Base-by-base conservation (phyloP, 2,888 invertebrate species). In the Eulithis prunata region DNA sequence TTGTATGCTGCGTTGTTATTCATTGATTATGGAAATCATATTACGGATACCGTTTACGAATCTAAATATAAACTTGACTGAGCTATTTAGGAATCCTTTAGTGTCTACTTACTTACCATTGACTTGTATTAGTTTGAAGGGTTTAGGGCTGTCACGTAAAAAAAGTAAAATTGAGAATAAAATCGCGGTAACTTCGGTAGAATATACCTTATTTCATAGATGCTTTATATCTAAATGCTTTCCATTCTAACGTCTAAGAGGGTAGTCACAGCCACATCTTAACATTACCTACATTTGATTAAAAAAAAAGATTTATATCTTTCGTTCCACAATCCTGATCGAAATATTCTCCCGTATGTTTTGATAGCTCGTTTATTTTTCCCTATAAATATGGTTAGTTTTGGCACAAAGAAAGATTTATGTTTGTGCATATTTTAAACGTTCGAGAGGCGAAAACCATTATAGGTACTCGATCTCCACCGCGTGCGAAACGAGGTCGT, bases 351-450 rank as follows among this genome's bases (percentile, higher is more conserved):
- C 12, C 51, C 65, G 69, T 73, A 51, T 72, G 69, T 73, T 72
- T 73, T 68, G 66, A 67, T 7, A 32, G 43, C 54, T 53, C 64
- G 62, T 60, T 65, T 66, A 70, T 69, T 73, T 72, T 68, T 64
- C 36, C 55, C 70, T 45, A 71, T 71, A 75, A 75, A 75, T 71
- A 72, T 71, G 67, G 70, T 71, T 70, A 70, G 66, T 72, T 74
- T 71, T 70, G 69, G 71, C 70, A 68, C 66, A 61, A 47, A 65
- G 56, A 12, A 64, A 55, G 52, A 71, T 51, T 70, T 64, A 70
- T 62, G 68, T 72, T 65, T 54, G 69, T 63, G 67, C 64, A 65
- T 70, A 70, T 53, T 59, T 64, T 51, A 47, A 49, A 14, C 14
- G 46, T 46, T 46, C 46, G 47, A 47, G 47, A 47, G 47, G 47